phyloP scores from a whole-genome alignment of 1,140 invertebrate species.

The Drosophila littoralis region DNA sequence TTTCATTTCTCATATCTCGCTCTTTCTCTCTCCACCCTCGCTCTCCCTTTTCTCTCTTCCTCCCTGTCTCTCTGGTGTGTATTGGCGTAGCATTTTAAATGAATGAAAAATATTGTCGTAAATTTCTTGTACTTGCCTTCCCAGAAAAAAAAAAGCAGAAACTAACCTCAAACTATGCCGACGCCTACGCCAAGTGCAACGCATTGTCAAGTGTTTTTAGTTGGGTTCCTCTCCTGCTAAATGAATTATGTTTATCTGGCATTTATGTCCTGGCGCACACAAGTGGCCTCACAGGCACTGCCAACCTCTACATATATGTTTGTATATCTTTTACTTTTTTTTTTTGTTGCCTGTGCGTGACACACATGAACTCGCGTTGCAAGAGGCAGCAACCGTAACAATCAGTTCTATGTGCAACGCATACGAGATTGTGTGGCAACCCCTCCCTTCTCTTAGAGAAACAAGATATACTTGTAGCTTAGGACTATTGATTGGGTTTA shows the following conservation, averaged over 20 bases:
- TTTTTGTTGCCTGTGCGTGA: slow-evolving; percentile 20
- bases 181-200: slow-evolving; percentile 56
- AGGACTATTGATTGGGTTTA: slow-evolving; percentile 7
- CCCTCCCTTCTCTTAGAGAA: neutral
- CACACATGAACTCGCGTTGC: slow-evolving; percentile 55
- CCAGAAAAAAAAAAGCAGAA: slow-evolving; percentile 11
- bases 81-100: slow-evolving; percentile 80
- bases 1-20: slow-evolving; percentile 22
- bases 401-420: slow-evolving; percentile 41
- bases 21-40: slow-evolving; percentile 4
- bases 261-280: slow-evolving; percentile 45
- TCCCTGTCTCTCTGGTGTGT: slow-evolving; percentile 32
- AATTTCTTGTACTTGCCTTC: slow-evolving; percentile 56
- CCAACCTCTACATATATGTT: slow-evolving; percentile 23
- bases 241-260: slow-evolving; percentile 61
- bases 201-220: slow-evolving; percentile 74
- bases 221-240: slow-evolving; percentile 20
- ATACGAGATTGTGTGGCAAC: slow-evolving; percentile 14
- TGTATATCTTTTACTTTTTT: slow-evolving; percentile 19
- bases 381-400: slow-evolving; percentile 36
- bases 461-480: slow-evolving; percentile 15
- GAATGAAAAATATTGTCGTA: slow-evolving; percentile 81
- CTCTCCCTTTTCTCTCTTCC: slow-evolving; percentile 10
- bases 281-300: slow-evolving; percentile 28
- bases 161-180: neutral